Evolutionary conservation across 2,113 vertebrate genomes (phyloP), one percentile per base, ranked within the genome.

Genomic region (Phyllostomus discolor): DNA sequence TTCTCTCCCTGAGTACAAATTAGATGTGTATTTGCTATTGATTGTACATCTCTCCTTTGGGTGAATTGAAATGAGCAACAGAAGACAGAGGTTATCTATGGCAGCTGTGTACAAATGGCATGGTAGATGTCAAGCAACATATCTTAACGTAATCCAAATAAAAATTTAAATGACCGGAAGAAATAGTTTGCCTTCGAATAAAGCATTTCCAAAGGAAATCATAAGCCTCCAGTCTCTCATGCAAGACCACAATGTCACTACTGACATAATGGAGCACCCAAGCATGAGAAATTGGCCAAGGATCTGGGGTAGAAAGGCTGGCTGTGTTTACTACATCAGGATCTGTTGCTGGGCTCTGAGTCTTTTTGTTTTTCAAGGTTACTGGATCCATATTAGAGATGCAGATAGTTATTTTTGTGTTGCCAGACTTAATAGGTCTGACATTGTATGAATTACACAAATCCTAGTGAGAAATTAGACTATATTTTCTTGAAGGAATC

Each of bases 91-190:
- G 2, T 3, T 33, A 33, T 82, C 86, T 91, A 4, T 93, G 72
- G 89, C 82, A 92, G 43, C 85, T 96, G 22, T 69, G 48, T 20
- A 88, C 59, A 92, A 90, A 87, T 92, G 75, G 94, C 76, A 81
- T 90, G 82, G 48, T 46, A 88, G 82, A 96, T 91, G 80, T 97
- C 67, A 88, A 69, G 69, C 72, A 90, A 93, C 4, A 20, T 76
- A 91, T 92, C 90, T 95, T 98, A 94, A 72, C 72, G 10, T 57
- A 90, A 66, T 90, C 72, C 33, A 62, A 38, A 16, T 70, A 94
- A 54, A 35, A 93, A 50, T 94, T 86, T 62, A 85, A 64, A 7
- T 96, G 64, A 79, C 89, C 95, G 95, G 72, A 52, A 97, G 64
- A 83, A 15, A 69, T 80, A 2, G 46, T 95, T 90, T 91, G 72